Evolutionary conservation across 2,797 vertebrate species (phyloP).

Genomic region (Neosalanx taihuensis): DNA sequence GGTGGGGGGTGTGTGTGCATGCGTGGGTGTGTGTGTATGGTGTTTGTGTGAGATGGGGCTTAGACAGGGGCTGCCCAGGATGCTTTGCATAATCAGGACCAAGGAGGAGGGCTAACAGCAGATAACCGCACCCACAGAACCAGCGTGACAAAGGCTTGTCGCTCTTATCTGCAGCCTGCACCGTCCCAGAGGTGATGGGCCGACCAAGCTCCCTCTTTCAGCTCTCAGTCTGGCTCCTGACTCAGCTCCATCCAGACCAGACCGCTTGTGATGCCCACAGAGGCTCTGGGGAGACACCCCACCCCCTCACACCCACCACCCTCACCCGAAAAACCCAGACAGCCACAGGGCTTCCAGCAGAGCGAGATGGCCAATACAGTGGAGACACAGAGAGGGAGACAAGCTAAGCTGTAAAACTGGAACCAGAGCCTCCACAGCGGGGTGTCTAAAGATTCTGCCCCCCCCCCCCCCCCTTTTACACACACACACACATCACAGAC

Average conservation of each 20-base stretch:
- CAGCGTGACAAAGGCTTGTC: background rate
- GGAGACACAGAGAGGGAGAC: slow-evolving; percentile 42
- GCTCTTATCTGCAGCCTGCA: slow-evolving; percentile 60
- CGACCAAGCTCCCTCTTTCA: slow-evolving; percentile 10
- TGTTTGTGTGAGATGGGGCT: slow-evolving; percentile 1
- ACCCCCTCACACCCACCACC: slow-evolving; percentile 32
- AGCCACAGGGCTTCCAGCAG: slow-evolving; percentile 24
- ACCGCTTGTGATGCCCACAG: slow-evolving; percentile 6
- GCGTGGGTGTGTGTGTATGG: slow-evolving; percentile 15
- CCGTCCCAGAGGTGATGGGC: slow-evolving; percentile 58
- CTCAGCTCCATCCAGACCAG: background rate
- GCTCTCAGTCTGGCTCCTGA: slow-evolving; percentile 35
- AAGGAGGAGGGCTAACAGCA: slow-evolving; percentile 51
- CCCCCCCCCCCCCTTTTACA: background rate
- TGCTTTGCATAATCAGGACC: slow-evolving; percentile 56
- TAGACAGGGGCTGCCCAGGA: slow-evolving; percentile 38
- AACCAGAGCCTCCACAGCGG: slow-evolving; percentile 12
- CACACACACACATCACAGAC: no score
- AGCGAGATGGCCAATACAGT: slow-evolving; percentile 25
- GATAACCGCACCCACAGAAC: slow-evolving; percentile 28
- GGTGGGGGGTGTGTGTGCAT: slow-evolving; percentile 19
- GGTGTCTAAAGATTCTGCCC: slow-evolving; percentile 29
- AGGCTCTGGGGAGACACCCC: slow-evolving; percentile 3
- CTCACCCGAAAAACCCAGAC: slow-evolving; percentile 37
- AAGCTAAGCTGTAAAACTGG: slow-evolving; percentile 40